Evolutionary conservation across 2,888 invertebrate species (phyloP).

Genomic region (Melanotus villosus): DNA sequence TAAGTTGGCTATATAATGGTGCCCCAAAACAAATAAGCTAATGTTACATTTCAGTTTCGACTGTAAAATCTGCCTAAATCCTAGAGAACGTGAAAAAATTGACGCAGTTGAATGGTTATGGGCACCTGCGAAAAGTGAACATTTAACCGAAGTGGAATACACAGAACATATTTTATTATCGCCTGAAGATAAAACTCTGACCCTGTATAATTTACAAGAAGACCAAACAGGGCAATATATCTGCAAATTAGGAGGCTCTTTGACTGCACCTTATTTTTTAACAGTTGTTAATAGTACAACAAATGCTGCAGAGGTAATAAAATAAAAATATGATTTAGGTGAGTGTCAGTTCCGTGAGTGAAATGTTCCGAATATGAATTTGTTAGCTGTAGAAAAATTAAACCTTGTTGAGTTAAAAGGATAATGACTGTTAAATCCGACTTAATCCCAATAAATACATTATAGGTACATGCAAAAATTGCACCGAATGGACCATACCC

Average conservation of each 20-base stretch:
- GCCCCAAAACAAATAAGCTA: too few species aligned
- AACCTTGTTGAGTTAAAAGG: too few species aligned
- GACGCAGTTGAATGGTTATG: constrained; percentile 70
- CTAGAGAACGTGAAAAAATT: constrained; percentile 64
- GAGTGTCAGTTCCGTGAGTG: constrained; percentile 58
- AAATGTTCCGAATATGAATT: constrained; percentile 53
- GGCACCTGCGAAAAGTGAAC: constrained; percentile 54
- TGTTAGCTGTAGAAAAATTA: too few species aligned
- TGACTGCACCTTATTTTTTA: constrained; percentile 69
- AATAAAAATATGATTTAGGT: background rate
- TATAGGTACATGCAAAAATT: constrained; percentile 59
- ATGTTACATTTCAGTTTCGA: constrained; percentile 65
- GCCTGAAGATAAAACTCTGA: constrained; percentile 68
- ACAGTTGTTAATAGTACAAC: constrained; percentile 70
- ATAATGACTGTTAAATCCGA: too few species aligned
- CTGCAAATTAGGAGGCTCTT: constrained; percentile 69
- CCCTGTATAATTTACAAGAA: constrained; percentile 70
- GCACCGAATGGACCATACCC: constrained; percentile 62
- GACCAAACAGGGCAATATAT: constrained; percentile 73
- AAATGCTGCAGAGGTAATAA: constrained; percentile 26
- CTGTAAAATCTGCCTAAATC: constrained; percentile 72
- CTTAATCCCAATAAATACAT: too few species aligned
- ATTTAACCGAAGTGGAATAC: constrained; percentile 63
- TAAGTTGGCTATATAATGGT: too few species aligned
- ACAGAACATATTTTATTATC: constrained; percentile 67